phyloP scores from a whole-genome alignment of 2,888 invertebrate genomes.

The Mycalesis mineus region DNA sequence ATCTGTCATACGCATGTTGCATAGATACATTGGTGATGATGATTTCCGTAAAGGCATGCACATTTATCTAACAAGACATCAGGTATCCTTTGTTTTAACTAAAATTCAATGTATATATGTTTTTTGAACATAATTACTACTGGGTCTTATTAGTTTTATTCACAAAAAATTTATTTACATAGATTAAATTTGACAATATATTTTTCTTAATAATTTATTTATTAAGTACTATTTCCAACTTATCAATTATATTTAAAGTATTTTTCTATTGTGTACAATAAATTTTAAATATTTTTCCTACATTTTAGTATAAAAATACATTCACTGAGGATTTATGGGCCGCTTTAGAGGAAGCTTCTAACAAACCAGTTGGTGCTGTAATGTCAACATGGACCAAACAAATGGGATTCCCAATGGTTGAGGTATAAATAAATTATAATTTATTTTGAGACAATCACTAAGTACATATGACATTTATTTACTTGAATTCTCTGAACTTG shows the following conservation, averaged over 20 bases:
- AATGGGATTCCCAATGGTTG: conserved; percentile 93
- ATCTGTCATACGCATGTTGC: conserved; percentile 95
- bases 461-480: too few relatives aligned
- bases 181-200: too few relatives aligned
- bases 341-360: conserved; percentile 91
- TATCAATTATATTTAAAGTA: too few relatives aligned
- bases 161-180: too few relatives aligned
- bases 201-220: too few relatives aligned
- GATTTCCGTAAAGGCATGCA: conserved; percentile 96
- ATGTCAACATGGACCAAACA: conserved; percentile 99
- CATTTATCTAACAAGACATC: conserved; percentile 89
- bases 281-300: not conserved
- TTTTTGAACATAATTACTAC: too few relatives aligned
- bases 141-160: too few relatives aligned
- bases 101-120: too few relatives aligned
- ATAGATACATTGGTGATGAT: conserved; percentile 94
- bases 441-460: too few relatives aligned
- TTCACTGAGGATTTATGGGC: conserved; percentile 96
- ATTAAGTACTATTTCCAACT: too few relatives aligned
- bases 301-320: conserved; percentile 89
- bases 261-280: not conserved
- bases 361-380: conserved; percentile 91
- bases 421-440: conserved; percentile 48
- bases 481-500: too few relatives aligned
- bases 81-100: conserved; percentile 49